A percentile compares a stretch with the other conserved stretches of the same genome.
These are phyloP conservation scores for Bombus cullumanus DNA, from an alignment of 1,140 invertebrate genomes.

Conservation along the genomic window DNA sequence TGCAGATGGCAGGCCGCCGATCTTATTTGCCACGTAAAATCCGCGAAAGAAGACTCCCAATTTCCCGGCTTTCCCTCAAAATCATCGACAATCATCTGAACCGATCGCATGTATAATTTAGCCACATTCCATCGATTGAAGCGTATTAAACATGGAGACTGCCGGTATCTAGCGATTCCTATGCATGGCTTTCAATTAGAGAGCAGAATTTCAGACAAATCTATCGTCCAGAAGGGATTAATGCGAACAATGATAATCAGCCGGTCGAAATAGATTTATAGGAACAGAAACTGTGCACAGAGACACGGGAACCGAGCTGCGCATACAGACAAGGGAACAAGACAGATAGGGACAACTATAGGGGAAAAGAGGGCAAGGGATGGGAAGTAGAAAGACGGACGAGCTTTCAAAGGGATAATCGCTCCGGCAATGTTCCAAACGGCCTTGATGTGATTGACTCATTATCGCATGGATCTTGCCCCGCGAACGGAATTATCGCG, in stretches of 20 bases:
- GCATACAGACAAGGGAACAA: not conserved
- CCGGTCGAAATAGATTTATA: slow-evolving; percentile 25
- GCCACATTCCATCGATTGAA: not conserved
- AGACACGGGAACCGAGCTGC: no score
- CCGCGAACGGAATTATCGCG: slow-evolving; percentile 21
- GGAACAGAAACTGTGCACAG: not conserved
- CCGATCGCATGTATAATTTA: no score
- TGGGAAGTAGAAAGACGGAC: slow-evolving; percentile 1
- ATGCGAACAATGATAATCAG: slow-evolving; percentile 24
- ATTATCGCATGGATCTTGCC: slow-evolving; percentile 41
- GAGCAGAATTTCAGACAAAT: not conserved
- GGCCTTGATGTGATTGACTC: slow-evolving; percentile 49
- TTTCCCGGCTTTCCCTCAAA: no score
- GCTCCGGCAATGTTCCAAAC: slow-evolving; percentile 6
- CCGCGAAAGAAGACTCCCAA: no score
- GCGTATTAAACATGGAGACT: no score
- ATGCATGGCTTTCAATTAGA: not conserved
- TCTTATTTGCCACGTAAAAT: no score
- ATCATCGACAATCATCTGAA: no score
- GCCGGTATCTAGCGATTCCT: not conserved
- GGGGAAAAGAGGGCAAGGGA: no score
- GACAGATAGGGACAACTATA: not conserved
- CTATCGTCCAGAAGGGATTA: not conserved
- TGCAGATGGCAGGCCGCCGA: no score
- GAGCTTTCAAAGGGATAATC: slow-evolving; percentile 35